phyloP scores from a whole-genome alignment of 2,113 vertebrate genomes.

The Phalacrocorax aristotelis region DNA sequence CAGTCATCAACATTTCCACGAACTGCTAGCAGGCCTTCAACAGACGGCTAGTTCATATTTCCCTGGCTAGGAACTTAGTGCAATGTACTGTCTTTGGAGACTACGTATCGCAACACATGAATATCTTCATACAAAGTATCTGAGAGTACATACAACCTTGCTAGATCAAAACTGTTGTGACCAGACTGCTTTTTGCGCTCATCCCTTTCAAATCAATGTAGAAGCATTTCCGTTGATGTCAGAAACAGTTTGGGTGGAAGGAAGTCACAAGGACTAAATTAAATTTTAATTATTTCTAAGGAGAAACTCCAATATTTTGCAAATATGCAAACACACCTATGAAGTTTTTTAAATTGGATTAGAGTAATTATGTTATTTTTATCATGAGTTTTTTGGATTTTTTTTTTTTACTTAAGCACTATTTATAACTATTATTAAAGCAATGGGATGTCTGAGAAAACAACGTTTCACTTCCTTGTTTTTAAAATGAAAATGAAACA shows the following conservation, averaged over 20 bases:
- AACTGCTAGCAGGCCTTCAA: background rate
- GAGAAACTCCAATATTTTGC: background rate
- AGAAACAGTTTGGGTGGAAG: background rate
- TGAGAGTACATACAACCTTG: background rate
- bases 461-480: background rate
- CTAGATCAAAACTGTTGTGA: background rate
- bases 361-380: background rate
- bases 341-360: background rate
- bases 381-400: accelerated
- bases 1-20: background rate
- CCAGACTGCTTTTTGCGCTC: background rate
- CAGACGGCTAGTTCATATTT: background rate
- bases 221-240: background rate
- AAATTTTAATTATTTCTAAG: background rate
- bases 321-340: background rate
- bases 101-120: accelerated
- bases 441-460: background rate
- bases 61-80: background rate
- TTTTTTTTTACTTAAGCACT: background rate
- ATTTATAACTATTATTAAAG: background rate
- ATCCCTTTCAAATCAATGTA: background rate
- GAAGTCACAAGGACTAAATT: background rate
- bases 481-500: background rate
- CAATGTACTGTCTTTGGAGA: background rate
- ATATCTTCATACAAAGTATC: background rate